These are phyloP conservation scores for Myoxocephalus aenaeus DNA, from an alignment of 2,797 vertebrate genomes.

Conservation along the genomic window DNA sequence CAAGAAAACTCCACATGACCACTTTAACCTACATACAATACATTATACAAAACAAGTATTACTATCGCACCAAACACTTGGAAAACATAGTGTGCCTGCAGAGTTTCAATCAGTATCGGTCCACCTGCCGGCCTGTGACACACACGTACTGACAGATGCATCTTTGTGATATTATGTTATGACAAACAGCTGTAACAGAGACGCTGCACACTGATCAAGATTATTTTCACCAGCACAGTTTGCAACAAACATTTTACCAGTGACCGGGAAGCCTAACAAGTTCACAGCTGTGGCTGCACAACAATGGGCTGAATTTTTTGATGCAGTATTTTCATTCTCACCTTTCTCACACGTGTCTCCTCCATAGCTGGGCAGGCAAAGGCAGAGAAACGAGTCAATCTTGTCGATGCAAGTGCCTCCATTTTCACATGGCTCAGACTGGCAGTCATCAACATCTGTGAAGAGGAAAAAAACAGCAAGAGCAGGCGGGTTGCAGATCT, in stretches of 20 bases:
- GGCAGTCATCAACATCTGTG: conserved; percentile 93
- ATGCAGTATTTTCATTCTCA: conserved; percentile 67
- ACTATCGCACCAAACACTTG: neutral
- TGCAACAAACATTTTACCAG: conserved; percentile 21
- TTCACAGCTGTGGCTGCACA: conserved; percentile 6
- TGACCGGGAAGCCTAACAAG: conserved; percentile 12
- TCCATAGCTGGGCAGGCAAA: conserved; percentile 95
- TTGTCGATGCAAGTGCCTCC: conserved; percentile 96
- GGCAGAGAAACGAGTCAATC: conserved; percentile 92
- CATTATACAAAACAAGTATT: neutral
- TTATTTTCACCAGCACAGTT: conserved; percentile 45
- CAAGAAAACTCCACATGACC: neutral
- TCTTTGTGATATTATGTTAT: conserved; percentile 41
- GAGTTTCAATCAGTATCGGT: conserved; percentile 39
- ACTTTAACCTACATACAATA: neutral
- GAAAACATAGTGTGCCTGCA: conserved; percentile 17
- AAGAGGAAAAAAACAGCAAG: conserved; percentile 4
- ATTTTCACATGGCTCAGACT: conserved; percentile 94
- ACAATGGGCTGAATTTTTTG: conserved; percentile 1
- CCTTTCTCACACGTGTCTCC: conserved; percentile 96
- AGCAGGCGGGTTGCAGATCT: conserved; percentile 40
- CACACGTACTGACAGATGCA: conserved; percentile 20
- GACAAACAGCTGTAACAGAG: conserved; percentile 38
- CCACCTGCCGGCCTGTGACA: conserved; percentile 43
- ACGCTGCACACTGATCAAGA: conserved; percentile 55